phyloP scores from a whole-genome alignment of 2,113 vertebrate genomes.

The Tupaia tana region DNA sequence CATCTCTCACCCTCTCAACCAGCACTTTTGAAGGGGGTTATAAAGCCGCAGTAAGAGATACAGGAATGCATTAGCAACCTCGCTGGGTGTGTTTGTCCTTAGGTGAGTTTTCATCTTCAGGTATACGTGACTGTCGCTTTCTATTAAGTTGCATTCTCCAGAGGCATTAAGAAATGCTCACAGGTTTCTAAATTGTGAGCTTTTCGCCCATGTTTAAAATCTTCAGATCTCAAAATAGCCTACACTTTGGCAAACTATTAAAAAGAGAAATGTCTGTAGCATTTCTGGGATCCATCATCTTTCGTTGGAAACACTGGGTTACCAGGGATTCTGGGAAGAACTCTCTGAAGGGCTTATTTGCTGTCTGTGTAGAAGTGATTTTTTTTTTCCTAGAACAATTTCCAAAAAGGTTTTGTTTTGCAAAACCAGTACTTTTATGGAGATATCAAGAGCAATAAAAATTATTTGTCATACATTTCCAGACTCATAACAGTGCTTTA shows the following conservation, averaged over 20 bases:
- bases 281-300: conserved; percentile 70
- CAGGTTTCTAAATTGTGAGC: conserved; percentile 42
- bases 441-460: conserved; percentile 37
- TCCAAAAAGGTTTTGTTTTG: conserved; percentile 52
- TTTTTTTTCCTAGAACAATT: not conserved
- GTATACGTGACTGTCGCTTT: not conserved
- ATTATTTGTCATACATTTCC: not conserved
- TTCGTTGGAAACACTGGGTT: conserved; percentile 40
- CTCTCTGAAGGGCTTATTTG: not conserved
- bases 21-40: not conserved
- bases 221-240: conserved; percentile 49
- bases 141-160: conserved; percentile 26
- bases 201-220: conserved; percentile 7
- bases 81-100: not conserved
- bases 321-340: not conserved
- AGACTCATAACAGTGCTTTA: not conserved
- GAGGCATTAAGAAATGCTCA: conserved; percentile 4
- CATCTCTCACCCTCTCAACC: not conserved
- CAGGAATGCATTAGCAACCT: not conserved
- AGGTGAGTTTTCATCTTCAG: not conserved
- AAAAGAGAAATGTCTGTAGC: conserved; percentile 45
- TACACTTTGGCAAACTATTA: conserved; percentile 53
- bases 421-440: conserved; percentile 51
- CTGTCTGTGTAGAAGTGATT: not conserved
- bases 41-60: not conserved